Conservation (phyloP, 2,113 vertebrate species). For the Solenodon paradoxus region DNA sequence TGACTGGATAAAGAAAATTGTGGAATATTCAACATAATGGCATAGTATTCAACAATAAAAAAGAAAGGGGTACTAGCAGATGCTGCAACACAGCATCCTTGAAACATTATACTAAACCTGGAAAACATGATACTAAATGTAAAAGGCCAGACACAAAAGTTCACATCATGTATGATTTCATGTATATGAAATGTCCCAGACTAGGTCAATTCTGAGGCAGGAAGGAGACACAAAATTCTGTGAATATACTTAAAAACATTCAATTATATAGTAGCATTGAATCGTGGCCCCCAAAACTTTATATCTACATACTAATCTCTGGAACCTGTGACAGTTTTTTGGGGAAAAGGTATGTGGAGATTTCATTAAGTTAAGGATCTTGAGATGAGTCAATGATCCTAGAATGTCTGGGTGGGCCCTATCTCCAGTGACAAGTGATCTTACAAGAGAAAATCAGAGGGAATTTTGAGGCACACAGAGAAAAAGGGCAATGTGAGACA, state of each 20-base stretch:
- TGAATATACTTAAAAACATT: neutral
- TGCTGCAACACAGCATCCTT: neutral
- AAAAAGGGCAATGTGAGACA: neutral
- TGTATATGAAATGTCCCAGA: neutral
- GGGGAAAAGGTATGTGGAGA: neutral
- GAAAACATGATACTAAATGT: neutral
- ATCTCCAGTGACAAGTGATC: neutral
- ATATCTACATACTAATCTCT: neutral
- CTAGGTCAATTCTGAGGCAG: neutral
- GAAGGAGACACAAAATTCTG: neutral
- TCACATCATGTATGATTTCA: neutral
- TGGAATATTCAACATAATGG: neutral
- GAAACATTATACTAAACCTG: too few species aligned
- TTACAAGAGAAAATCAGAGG: neutral
- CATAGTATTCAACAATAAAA: conserved; percentile 14
- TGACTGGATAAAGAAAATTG: neutral
- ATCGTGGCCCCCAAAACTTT: neutral
- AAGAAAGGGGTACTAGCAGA: neutral
- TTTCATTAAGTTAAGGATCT: neutral
- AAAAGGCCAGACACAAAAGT: neutral
- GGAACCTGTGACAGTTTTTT: neutral
- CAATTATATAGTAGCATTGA: neutral
- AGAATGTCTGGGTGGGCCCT: neutral
- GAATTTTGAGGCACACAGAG: neutral
- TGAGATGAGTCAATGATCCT: neutral